Base-by-base conservation (phyloP, 2,888 invertebrate genomes). In the Cyclophora punctaria region DNA sequence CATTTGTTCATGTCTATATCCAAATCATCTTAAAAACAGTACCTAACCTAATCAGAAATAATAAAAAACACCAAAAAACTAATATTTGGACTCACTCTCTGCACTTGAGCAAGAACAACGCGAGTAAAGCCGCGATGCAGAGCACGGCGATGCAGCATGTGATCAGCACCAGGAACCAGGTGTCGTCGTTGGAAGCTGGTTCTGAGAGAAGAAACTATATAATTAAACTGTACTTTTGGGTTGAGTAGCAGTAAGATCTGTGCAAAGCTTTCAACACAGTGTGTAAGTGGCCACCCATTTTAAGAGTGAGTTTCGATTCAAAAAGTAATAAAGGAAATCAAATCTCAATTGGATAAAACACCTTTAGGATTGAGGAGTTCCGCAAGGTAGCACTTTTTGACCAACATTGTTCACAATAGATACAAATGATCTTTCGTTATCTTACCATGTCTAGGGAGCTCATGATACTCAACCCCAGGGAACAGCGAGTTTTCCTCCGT, bases 121-220 rank as follows among this genome's bases (percentile, higher is more conserved):
- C 95, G 41, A 96, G 82, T 34, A 96, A 81, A 3, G 95, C 93
- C 7, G 95, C 95, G 48, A 96, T 89, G 58, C 95, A 91, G 41
- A 96, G 90, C 20, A 96, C 94, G 3, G 94, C 94, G 60, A 95
- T 91, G 69, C 95, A 94, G 51, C 94, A 95, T 0, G 94, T 93
- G 66, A 95, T 93, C 53, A 95, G 79, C 44, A 95, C 92, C 59
- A 95, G 87, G 48, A 96, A 90, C 96, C 96, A 96, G 0, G 96
- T 94, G 75, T 95, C 95, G 62, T 95, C 95, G 47, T 90, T 91
- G 44, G 90, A 90, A 46, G 80, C 89, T 48, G 85, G 83, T 62
- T 85, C 86, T 85, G 77, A 20, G 20, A 20, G 20, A 20, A 20
- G 20, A 20, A 20, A 20, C 20, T 20, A 20, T 20, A 20, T 20